Evolutionary conservation across 2,797 vertebrate species (phyloP), one percentile per base, ranked within the genome.

Genomic region (Thunnus albacares): DNA sequence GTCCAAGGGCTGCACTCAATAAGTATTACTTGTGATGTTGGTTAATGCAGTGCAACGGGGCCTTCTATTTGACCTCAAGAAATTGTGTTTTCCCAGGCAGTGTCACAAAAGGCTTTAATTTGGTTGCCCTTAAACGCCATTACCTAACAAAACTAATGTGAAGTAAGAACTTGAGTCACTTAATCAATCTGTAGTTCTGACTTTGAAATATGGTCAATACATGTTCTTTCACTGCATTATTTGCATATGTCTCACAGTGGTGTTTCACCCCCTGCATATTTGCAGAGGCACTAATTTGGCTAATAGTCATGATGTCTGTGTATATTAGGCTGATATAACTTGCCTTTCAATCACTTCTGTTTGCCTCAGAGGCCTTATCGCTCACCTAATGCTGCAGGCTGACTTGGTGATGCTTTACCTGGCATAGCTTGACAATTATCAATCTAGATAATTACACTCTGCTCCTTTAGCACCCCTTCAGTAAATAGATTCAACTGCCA

Each of bases 1-100:
- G 72, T 79, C 41, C 41, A 82, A 55, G 15, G 10, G 58, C 72
- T 72, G 61, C 69, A 45, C 72, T 92, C 88, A 66, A 84, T 88
- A 84, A 33, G 30, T 33, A 61, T 72, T 65, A 76, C 62, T 63
- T 90, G 81, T 87, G 90, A 91, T 90, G 87, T 73, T 74, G 71
- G 45, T 77, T 81, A 84, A 86, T 79, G 69, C 60, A 41, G 60
- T 80, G 66, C 43, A 81, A 58, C 9, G 6, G 56, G n/a, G 59
- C 30, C 65, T 75, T 84, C 33, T 53, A 8, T 75, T 80, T 67
- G 68, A 84, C 47, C 18, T 56, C 20, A 35, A 55, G 35, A 70
- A 64, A 65, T 22, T 33, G 26, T 38, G 26, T 62, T 35, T 83
- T 70, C 56, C 28, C 63, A 38, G 49, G 28, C 10, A 65, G 26